Conservation (phyloP, 2,888 invertebrate genomes). For the Cataglyphis rosenhaueri region DNA sequence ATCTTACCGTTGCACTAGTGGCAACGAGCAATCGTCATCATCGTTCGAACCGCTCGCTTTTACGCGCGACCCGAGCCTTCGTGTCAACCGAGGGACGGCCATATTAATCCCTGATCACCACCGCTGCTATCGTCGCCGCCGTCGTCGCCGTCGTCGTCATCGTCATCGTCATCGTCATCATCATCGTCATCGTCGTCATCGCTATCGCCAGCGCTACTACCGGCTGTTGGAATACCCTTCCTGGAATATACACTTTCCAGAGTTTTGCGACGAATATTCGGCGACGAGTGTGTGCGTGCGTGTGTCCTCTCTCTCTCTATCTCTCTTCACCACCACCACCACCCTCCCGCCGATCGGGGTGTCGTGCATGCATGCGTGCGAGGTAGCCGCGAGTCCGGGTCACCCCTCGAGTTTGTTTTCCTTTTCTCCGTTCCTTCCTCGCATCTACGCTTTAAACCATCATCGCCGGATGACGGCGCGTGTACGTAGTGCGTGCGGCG, state of each 20-base stretch:
- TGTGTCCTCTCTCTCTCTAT: not conserved
- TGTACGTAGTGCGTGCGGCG: conserved; percentile 71
- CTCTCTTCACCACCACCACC: not conserved
- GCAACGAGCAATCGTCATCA: conserved; percentile 42
- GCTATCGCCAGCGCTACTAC: not conserved
- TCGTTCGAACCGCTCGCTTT: conserved; percentile 56
- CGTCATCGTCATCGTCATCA: conserved; percentile 49
- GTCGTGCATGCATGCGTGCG: conserved; percentile 46
- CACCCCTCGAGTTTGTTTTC: not conserved
- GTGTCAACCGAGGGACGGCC: conserved; percentile 74
- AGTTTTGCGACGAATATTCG: conserved; percentile 16
- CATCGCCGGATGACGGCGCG: conserved; percentile 72
- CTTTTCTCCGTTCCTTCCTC: not conserved
- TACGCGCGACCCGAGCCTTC: conserved; percentile 68
- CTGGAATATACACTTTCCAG: conserved; percentile 46
- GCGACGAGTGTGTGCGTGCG: conserved; percentile 17
- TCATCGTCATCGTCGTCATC: not conserved
- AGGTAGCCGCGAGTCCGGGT: conserved; percentile 17
- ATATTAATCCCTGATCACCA: conserved; percentile 72
- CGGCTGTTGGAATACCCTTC: conserved; percentile 31
- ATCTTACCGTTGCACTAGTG: conserved; percentile 41
- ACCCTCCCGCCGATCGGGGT: conserved; percentile 27
- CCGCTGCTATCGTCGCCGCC: conserved; percentile 27
- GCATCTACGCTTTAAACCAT: not conserved
- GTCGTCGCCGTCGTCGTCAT: conserved; percentile 50